These are phyloP conservation scores for Serilophus lunatus DNA, from an alignment of 2,113 vertebrate genomes.

Conservation along the genomic window DNA sequence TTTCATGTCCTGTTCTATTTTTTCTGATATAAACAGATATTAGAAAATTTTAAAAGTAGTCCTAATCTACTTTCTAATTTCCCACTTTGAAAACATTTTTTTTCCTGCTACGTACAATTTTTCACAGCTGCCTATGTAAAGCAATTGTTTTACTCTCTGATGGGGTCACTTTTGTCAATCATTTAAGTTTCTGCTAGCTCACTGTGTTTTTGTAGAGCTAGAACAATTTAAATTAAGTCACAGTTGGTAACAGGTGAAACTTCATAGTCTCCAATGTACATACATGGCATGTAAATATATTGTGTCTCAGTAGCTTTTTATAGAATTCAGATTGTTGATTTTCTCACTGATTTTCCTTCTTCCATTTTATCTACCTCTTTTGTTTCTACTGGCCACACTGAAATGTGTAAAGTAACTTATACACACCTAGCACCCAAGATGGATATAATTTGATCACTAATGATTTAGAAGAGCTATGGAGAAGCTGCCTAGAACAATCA, in stretches of 20 bases:
- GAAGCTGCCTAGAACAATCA: background rate
- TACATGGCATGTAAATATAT: background rate
- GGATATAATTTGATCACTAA: background rate
- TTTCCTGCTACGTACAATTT: background rate
- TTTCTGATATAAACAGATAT: background rate
- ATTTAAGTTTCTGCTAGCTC: background rate
- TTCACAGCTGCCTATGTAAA: background rate
- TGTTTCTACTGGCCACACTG: background rate
- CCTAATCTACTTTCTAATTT: background rate
- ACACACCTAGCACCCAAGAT: background rate
- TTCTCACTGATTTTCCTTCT: background rate
- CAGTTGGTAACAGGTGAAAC: background rate
- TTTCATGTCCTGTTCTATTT: background rate
- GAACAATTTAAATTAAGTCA: background rate
- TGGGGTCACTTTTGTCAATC: accelerated
- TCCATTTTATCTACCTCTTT: background rate
- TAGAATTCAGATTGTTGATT: background rate
- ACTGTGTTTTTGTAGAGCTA: background rate
- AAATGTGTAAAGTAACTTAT: background rate
- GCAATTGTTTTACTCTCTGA: accelerated
- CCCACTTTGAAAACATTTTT: background rate
- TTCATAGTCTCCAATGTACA: background rate
- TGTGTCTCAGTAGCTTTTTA: background rate
- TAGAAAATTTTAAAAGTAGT: background rate
- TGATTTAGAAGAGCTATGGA: background rate